Evolutionary conservation across 2,113 vertebrate genomes (phyloP), one percentile per base, ranked within the genome.

Genomic region (Acrocephalus arundinaceus): DNA sequence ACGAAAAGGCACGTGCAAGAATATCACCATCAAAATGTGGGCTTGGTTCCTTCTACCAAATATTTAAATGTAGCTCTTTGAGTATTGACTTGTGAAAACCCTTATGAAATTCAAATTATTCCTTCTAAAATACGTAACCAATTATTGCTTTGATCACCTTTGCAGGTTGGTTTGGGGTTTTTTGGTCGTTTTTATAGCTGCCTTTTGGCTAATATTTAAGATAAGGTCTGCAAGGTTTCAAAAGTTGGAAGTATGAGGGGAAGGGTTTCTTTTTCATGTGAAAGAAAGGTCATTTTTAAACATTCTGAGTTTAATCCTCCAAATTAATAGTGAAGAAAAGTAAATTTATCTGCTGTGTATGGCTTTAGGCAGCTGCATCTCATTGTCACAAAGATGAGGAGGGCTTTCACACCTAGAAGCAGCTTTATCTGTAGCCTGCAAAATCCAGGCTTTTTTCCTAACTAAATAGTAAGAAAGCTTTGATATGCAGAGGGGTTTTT

Each of bases 1-100:
- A 0, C 41, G 39, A 68, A 11, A 39, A 23, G 10, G 14, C 0
- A 0, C 11, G 8, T 51, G 21, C 49, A 30, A 51, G 30, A 52
- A 14, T 25, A 5, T 5, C 17, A 30, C 55, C 51, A n/a, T 21
- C 57, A 41, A 23, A 55, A 54, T 6, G 31, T 39, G 46, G 39
- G 16, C 15, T 10, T 6, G 6, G 4, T 24, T 28, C 11, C 68
- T 33, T 22, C 17, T 67, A 23, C 51, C n/a, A 55, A 43, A 13
- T 58, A 25, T 14, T 63, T 48, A 3, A 16, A 43, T 51, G 7
- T 31, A 54, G 20, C 19, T 73, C 13, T 46, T 49, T 51, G 48
- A 72, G 49, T 41, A 25, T 2, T 54, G 65, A 33, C 31, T 63
- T 31, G 5, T 83, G 58, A 71, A 87, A 73, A 70, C 7, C 25